phyloP scores from a whole-genome alignment of 2,797 vertebrate species.

The Propithecus deckenii region DNA sequence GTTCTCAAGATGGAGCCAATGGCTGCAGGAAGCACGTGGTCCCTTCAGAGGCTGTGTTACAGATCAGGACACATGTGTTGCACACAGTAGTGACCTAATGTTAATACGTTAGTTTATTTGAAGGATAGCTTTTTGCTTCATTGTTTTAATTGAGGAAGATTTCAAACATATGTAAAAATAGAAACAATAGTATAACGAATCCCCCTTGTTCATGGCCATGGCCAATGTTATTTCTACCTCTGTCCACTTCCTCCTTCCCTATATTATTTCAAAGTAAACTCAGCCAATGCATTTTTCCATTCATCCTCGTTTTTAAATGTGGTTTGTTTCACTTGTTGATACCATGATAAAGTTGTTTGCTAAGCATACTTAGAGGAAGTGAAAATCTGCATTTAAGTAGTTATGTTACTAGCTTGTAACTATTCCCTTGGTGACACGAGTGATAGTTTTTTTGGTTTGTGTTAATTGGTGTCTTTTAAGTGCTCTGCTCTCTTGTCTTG shows the following conservation, averaged over 20 bases:
- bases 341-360: not conserved
- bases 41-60: not conserved
- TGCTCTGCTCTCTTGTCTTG: not conserved
- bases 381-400: not conserved
- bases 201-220: not conserved
- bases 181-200: accelerated
- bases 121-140: not conserved
- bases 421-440: not conserved
- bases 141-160: not conserved
- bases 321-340: not conserved
- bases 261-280: not conserved
- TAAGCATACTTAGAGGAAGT: not conserved
- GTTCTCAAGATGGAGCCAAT: not conserved
- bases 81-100: not conserved
- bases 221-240: not conserved
- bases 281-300: not conserved
- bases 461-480: not conserved
- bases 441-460: not conserved
- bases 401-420: not conserved
- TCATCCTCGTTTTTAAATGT: not conserved
- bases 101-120: not conserved
- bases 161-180: not conserved
- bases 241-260: not conserved
- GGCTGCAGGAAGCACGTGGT: not conserved
- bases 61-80: accelerated